Evolutionary conservation across 2,797 vertebrate species (phyloP).

Genomic region (Tachyglossus aculeatus): DNA sequence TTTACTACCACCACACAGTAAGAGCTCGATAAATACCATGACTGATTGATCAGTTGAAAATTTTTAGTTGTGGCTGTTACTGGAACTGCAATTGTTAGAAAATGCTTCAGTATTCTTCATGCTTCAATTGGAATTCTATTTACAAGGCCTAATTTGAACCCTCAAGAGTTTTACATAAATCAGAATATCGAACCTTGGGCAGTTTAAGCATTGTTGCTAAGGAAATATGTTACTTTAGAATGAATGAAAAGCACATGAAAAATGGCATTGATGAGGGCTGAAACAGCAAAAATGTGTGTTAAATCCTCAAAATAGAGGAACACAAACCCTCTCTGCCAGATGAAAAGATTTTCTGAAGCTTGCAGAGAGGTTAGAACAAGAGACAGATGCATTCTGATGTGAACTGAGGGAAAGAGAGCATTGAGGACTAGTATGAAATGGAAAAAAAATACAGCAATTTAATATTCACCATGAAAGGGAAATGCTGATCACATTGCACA

Average conservation of each 20-base stretch:
- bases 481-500: constrained; percentile 8
- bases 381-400: constrained; percentile 23
- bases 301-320: constrained; percentile 47
- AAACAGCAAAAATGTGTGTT: constrained; percentile 26
- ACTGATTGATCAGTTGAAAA: too few relatives aligned
- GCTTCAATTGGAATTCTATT: too few relatives aligned
- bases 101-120: too few relatives aligned
- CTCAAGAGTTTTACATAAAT: background rate
- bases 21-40: too few relatives aligned
- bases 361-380: constrained; percentile 24
- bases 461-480: background rate
- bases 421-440: constrained; percentile 6
- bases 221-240: constrained; percentile 25
- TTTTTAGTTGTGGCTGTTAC: too few relatives aligned
- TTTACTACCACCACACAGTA: too few relatives aligned
- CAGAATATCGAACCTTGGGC: constrained; percentile 4
- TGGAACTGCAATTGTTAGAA: too few relatives aligned
- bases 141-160: too few relatives aligned
- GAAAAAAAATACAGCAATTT: background rate
- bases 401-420: constrained; percentile 7
- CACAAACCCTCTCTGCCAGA: constrained; percentile 9
- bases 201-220: constrained; percentile 2
- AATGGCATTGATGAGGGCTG: constrained; percentile 29
- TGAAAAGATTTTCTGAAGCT: constrained; percentile 45
- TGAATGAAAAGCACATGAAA: constrained; percentile 53